Percentiles rank a stretch among this genome's conserved stretches.
phyloP scores from a whole-genome alignment of 2,113 vertebrate species.

The Lophotis ruficrista region DNA sequence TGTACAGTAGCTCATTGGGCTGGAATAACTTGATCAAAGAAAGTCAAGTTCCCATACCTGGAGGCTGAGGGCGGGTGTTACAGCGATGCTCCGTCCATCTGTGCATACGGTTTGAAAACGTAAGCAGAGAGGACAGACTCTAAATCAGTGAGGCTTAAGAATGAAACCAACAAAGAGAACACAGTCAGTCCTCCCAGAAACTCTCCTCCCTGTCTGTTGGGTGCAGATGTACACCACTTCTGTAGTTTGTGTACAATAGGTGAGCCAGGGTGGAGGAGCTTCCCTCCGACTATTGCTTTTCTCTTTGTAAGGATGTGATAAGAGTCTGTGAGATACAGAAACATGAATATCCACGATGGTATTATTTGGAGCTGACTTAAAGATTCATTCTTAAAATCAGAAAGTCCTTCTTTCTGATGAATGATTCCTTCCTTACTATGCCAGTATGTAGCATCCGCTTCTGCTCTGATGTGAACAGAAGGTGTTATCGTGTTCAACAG shows the following conservation, averaged over 20 bases:
- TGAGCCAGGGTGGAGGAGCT: not conserved
- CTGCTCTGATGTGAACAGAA: not conserved
- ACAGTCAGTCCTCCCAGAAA: not conserved
- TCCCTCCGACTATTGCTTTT: not conserved
- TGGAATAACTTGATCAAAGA: not conserved
- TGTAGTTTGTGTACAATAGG: not conserved
- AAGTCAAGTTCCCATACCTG: not conserved
- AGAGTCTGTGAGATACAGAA: not conserved
- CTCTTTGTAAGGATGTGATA: not conserved
- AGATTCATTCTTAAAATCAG: not conserved
- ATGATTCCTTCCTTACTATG: not conserved
- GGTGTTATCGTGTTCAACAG: not conserved
- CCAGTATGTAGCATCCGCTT: not conserved
- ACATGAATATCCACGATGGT: not conserved
- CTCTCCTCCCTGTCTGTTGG: not conserved
- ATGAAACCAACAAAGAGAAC: not conserved
- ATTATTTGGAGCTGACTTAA: not conserved
- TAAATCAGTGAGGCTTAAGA: not conserved
- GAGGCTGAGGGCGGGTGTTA: not conserved
- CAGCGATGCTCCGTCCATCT: rapidly evolving
- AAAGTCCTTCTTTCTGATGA: not conserved
- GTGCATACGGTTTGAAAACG: not conserved
- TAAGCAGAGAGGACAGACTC: not conserved
- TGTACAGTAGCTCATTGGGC: not conserved
- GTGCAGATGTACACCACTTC: not conserved